phyloP scores from a whole-genome alignment of 2,797 vertebrate species.

The Bufotes viridis region DNA sequence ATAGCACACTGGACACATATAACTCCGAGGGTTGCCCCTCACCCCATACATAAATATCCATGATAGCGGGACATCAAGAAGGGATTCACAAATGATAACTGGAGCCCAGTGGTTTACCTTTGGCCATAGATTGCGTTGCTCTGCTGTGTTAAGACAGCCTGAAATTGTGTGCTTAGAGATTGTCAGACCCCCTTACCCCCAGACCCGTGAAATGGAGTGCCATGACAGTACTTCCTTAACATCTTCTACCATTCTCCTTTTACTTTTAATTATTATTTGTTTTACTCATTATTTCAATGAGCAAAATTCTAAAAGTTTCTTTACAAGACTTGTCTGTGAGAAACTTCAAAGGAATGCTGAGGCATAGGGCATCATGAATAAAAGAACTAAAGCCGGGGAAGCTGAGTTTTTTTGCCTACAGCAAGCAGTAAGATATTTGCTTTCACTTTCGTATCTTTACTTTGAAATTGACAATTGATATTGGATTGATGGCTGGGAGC shows the following conservation, averaged over 20 bases:
- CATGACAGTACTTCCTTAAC: not conserved
- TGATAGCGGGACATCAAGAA: too few relatives aligned
- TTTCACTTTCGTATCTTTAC: slow-evolving; percentile 6
- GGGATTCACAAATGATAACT: too few relatives aligned
- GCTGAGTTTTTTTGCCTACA: not conserved
- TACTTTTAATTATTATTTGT: not conserved
- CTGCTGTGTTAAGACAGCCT: too few relatives aligned
- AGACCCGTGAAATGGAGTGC: not conserved
- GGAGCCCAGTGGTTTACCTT: too few relatives aligned
- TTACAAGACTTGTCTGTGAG: not conserved
- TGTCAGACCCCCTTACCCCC: too few relatives aligned
- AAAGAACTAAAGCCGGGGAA: not conserved
- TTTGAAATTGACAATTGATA: slow-evolving; percentile 6
- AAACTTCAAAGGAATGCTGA: not conserved
- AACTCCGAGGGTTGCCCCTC: too few relatives aligned
- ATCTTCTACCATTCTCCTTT: not conserved
- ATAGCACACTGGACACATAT: too few relatives aligned
- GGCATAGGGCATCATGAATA: not conserved
- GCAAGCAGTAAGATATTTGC: slow-evolving; percentile 2
- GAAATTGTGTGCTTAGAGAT: too few relatives aligned
- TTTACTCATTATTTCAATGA: not conserved
- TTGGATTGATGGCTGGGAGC: not conserved
- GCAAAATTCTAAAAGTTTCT: not conserved
- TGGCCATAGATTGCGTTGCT: too few relatives aligned
- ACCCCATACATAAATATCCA: too few relatives aligned